These are phyloP conservation scores for Mesorhabditis spiculigera DNA, from an alignment of 2,888 invertebrate genomes.

Conservation along the genomic window DNA sequence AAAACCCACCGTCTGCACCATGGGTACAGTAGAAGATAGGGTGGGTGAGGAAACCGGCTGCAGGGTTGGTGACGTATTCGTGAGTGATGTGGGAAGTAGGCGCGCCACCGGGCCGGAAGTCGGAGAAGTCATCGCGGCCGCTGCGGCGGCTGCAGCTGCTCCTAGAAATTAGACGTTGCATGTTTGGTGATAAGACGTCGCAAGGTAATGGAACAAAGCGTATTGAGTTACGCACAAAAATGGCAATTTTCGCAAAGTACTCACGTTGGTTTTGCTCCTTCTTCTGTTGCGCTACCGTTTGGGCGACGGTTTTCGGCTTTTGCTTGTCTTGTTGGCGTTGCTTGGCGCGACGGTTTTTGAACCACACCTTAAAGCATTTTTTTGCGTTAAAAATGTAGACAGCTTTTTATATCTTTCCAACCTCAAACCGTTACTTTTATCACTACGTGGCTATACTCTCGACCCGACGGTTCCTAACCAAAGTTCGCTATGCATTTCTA, in stretches of 20 bases:
- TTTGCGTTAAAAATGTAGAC: no score
- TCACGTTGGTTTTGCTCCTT: not conserved
- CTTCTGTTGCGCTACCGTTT: slow-evolving; percentile 15
- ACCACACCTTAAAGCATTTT: slow-evolving; percentile 46
- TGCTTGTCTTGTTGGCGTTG: slow-evolving; percentile 54
- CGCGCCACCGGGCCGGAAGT: not conserved
- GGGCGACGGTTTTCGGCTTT: slow-evolving; percentile 34
- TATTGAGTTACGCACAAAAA: not conserved
- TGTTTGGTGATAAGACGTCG: no score
- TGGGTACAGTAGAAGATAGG: not conserved
- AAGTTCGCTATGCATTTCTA: no score
- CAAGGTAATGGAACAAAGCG: not conserved
- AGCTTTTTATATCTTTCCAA: no score
- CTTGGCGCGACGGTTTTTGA: slow-evolving; percentile 55
- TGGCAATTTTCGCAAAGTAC: not conserved
- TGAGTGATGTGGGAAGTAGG: not conserved
- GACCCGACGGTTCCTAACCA: no score
- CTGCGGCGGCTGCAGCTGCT: not conserved
- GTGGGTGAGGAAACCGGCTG: not conserved
- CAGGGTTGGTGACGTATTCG: not conserved
- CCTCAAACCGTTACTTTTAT: no score
- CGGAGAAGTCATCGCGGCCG: no score
- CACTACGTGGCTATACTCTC: no score
- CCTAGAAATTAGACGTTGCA: not conserved
- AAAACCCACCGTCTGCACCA: not conserved